phyloP scores from a whole-genome alignment of 2,888 invertebrate genomes.

The Timema podura region DNA sequence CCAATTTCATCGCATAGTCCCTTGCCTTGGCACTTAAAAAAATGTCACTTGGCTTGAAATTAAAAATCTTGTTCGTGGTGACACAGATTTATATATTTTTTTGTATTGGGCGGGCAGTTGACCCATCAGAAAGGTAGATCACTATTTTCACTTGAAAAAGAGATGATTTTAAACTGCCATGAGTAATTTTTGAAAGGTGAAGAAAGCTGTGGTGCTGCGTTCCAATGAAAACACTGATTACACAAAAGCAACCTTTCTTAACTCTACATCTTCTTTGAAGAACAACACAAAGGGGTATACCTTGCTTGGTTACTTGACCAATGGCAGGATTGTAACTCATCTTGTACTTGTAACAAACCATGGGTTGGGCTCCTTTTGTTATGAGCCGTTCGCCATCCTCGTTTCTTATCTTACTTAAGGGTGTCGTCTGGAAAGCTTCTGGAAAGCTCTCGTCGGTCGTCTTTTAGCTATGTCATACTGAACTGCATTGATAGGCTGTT shows the following conservation, averaged over 20 bases:
- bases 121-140: conserved; percentile 4
- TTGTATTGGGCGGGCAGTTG: not conserved
- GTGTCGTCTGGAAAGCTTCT: no score
- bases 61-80: conserved; percentile 8
- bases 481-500: no score
- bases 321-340: not conserved
- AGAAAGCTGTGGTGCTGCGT: not conserved
- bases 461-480: no score
- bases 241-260: conserved; percentile 4
- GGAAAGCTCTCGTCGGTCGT: no score
- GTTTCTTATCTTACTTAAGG: no score
- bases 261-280: conserved; percentile 12
- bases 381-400: no score
- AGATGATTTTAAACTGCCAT: not conserved
- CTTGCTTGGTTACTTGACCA: not conserved
- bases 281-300: conserved; percentile 12
- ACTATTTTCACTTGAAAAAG: conserved; percentile 5
- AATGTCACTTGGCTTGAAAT: conserved; percentile 1
- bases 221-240: conserved; percentile 11
- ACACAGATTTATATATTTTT: conserved; percentile 12
- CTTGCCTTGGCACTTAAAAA: conserved; percentile 6
- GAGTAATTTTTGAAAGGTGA: conserved; percentile 4
- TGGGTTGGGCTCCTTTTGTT: no score
- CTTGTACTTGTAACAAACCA: no score
- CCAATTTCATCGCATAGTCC: not conserved